Percentiles rank a stretch among this genome's conserved stretches.
Evolutionary conservation across 1,140 invertebrate species (phyloP).

Genomic region (Caenorhabditis inopinata): DNA sequence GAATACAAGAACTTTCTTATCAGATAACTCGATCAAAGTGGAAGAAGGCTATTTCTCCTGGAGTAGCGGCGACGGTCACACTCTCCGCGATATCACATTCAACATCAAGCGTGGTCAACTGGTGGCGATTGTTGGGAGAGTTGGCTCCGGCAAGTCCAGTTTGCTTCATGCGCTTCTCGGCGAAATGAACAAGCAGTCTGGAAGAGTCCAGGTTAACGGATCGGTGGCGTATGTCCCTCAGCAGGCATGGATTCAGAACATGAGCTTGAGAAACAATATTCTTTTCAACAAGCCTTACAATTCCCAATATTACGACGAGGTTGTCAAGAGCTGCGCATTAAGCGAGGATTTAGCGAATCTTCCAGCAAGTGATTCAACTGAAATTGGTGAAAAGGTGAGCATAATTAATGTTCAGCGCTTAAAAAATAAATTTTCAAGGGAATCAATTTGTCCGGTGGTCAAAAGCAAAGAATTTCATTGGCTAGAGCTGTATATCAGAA

Average conservation of each 20-base stretch:
- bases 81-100: constrained; percentile 27
- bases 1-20: neutral
- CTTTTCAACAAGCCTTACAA: constrained; percentile 54
- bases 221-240: constrained; percentile 70
- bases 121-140: constrained; percentile 69
- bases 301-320: constrained; percentile 42
- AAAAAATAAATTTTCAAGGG: constrained; percentile 61
- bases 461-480: constrained; percentile 78
- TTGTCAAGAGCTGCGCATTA: constrained; percentile 54
- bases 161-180: constrained; percentile 70
- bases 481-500: constrained; percentile 71
- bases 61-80: neutral
- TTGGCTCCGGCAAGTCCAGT: constrained; percentile 71
- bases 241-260: constrained; percentile 71
- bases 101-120: constrained; percentile 69
- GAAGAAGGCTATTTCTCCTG: neutral
- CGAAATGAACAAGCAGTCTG: constrained; percentile 67
- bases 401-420: neutral
- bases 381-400: constrained; percentile 64
- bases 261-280: constrained; percentile 59
- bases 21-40: neutral
- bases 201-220: constrained; percentile 67
- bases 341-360: constrained; percentile 54
- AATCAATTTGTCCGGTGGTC: constrained; percentile 76
- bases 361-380: constrained; percentile 56